phyloP scores from a whole-genome alignment of 2,888 invertebrate genomes.

The Clepsis dumicolana region DNA sequence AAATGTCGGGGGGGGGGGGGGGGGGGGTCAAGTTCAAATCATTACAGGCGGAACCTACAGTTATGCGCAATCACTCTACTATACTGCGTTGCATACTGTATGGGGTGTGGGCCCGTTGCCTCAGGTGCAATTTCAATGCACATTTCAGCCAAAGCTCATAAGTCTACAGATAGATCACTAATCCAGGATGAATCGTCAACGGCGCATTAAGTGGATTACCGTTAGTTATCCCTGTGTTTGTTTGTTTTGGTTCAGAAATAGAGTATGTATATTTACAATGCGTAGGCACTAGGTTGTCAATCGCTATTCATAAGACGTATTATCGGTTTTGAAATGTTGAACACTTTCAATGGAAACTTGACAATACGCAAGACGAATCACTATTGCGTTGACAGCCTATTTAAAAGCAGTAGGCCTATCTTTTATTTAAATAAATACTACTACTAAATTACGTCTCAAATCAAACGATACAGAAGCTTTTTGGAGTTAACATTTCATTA shows the following conservation, averaged over 20 bases:
- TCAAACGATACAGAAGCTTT: too few species aligned
- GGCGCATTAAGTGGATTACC: not conserved
- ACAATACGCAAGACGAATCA: not conserved
- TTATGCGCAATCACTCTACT: too few species aligned
- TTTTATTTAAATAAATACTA: too few species aligned
- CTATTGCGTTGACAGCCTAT: not conserved
- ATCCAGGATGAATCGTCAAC: not conserved
- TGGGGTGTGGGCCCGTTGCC: too few species aligned
- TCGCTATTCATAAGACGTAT: not conserved
- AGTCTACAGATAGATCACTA: not conserved
- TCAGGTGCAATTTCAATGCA: not conserved
- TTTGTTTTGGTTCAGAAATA: not conserved
- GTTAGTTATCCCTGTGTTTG: not conserved
- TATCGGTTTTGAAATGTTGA: not conserved
- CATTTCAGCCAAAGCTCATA: not conserved
- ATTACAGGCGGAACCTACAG: too few species aligned
- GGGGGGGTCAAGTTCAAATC: too few species aligned
- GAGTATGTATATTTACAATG: not conserved
- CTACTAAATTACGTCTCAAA: too few species aligned
- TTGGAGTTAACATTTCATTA: too few species aligned
- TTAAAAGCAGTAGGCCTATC: not conserved
- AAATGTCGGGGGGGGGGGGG: too few species aligned
- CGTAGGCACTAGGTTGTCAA: not conserved
- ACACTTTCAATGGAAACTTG: not conserved
- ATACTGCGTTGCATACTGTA: too few species aligned